These are phyloP conservation scores for Leptopilina myrica DNA, from an alignment of 2,888 invertebrate genomes.

Conservation along the genomic window DNA sequence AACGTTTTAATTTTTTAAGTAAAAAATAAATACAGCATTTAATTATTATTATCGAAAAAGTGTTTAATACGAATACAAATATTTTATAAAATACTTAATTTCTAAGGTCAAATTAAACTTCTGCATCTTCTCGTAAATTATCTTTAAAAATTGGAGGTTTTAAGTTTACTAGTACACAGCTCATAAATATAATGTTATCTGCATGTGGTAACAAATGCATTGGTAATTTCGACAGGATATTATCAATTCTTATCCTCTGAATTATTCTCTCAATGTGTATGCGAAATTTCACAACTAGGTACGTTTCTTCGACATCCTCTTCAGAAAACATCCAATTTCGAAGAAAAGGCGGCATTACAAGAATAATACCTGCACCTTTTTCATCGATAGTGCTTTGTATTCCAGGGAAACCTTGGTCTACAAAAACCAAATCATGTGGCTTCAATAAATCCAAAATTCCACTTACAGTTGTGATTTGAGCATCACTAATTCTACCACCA, in stretches of 20 bases:
- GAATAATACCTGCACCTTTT: constrained; percentile 29
- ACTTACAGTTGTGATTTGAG: constrained; percentile 47
- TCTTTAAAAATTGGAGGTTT: not conserved
- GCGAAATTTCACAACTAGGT: too few species aligned
- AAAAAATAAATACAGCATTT: too few species aligned
- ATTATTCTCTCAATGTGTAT: constrained; percentile 44
- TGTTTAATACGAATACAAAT: too few species aligned
- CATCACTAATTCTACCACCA: constrained; percentile 49
- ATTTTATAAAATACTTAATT: too few species aligned
- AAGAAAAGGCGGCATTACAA: too few species aligned
- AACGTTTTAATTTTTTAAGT: too few species aligned
- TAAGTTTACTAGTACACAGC: constrained; percentile 37
- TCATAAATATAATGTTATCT: constrained; percentile 51
- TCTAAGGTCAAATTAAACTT: not conserved
- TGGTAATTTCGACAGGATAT: constrained; percentile 47
- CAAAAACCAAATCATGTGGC: constrained; percentile 51
- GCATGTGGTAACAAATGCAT: constrained; percentile 33
- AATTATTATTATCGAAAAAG: too few species aligned
- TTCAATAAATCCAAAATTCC: constrained; percentile 51
- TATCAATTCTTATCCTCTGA: constrained; percentile 47
- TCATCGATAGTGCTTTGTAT: constrained; percentile 45
- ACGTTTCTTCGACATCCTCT: too few species aligned
- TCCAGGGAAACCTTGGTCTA: constrained; percentile 56
- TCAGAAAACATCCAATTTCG: too few species aligned
- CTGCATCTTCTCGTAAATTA: not conserved